A percentile compares a stretch with the other conserved stretches of the same genome.
phyloP scores from a whole-genome alignment of 2,888 invertebrate species.

The Eupeodes latifasciatus region DNA sequence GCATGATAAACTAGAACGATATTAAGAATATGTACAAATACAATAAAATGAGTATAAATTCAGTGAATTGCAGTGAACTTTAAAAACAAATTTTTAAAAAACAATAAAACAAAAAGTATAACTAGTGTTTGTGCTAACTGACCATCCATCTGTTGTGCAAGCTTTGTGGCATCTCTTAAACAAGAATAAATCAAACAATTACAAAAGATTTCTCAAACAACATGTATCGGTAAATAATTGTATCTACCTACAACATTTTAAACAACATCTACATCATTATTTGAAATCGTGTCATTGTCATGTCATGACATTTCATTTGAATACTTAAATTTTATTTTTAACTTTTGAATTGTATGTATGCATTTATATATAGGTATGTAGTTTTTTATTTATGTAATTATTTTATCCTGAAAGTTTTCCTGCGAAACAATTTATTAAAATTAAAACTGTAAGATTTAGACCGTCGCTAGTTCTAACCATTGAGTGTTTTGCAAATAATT shows the following conservation, averaged over 20 bases:
- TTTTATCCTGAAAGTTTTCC: background rate
- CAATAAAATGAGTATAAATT: slow-evolving; percentile 1
- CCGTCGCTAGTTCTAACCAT: background rate
- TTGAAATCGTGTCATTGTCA: slow-evolving; percentile 8
- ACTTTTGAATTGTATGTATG: background rate
- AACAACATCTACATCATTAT: slow-evolving; percentile 5
- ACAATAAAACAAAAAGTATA: background rate
- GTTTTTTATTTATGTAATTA: background rate
- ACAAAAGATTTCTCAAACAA: slow-evolving; percentile 28
- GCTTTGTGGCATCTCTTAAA: slow-evolving; percentile 21
- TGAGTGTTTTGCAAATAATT: slow-evolving; percentile 61
- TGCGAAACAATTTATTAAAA: background rate
- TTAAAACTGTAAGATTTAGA: slow-evolving; percentile 35
- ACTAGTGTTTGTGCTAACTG: slow-evolving; percentile 40
- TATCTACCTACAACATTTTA: background rate
- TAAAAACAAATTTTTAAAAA: background rate
- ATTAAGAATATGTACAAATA: background rate
- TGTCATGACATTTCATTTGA: slow-evolving; percentile 34
- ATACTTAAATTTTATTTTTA: background rate
- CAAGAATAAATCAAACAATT: slow-evolving; percentile 15
- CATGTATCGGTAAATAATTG: slow-evolving; percentile 69
- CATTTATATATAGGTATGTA: background rate
- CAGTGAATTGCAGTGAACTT: slow-evolving; percentile 43
- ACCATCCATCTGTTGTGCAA: slow-evolving; percentile 19
- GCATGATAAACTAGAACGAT: background rate